Evolutionary conservation across 2,888 invertebrate genomes (phyloP).

Genomic region (Callimorpha dominula): DNA sequence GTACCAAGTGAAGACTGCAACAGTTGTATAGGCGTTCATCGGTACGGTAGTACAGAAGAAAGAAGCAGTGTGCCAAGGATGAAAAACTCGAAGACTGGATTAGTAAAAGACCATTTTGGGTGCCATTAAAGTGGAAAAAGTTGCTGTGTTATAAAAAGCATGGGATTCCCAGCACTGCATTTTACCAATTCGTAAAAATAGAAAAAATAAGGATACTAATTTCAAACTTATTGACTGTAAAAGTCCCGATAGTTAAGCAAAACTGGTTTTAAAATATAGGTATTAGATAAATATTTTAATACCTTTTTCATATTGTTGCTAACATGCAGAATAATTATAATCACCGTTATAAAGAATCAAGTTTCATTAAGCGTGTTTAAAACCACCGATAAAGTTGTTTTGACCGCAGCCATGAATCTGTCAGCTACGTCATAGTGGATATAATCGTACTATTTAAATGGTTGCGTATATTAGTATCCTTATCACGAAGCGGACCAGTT

Average conservation of each 20-base stretch:
- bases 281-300: not conserved
- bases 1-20: too few species aligned
- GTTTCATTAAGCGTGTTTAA: conserved; percentile 14
- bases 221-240: not conserved
- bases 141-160: too few species aligned
- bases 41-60: too few species aligned
- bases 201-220: too few species aligned
- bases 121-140: too few species aligned
- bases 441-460: conserved; percentile 7
- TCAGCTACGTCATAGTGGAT: conserved; percentile 34
- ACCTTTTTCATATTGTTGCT: not conserved
- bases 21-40: too few species aligned
- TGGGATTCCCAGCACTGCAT: too few species aligned
- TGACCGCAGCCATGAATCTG: conserved; percentile 13
- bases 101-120: too few species aligned
- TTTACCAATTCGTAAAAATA: too few species aligned
- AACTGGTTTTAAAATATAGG: not conserved
- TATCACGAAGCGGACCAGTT: conserved; percentile 44
- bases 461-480: conserved; percentile 33
- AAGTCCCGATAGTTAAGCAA: not conserved
- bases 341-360: not conserved
- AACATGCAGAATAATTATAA: not conserved
- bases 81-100: too few species aligned
- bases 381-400: conserved; percentile 19
- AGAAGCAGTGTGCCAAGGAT: too few species aligned